Evolutionary conservation across 53 echinoderm and acorn worm genomes (phyloP).

Genomic region (Echinarachnius parma): DNA sequence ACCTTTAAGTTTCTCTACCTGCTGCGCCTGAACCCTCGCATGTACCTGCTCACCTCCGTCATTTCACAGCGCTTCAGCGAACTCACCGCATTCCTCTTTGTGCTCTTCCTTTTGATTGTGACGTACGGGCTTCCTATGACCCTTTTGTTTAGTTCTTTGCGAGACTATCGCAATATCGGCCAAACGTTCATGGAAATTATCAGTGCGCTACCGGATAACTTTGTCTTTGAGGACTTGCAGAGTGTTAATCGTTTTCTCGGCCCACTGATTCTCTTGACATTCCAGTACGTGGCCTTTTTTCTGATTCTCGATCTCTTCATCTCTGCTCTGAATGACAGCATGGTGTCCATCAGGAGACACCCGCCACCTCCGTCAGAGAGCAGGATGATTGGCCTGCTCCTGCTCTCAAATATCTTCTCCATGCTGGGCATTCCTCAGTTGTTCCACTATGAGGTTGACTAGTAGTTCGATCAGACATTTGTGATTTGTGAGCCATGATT

Average conservation of each 20-base stretch:
- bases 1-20: constrained; percentile 76
- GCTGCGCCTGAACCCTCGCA: constrained; percentile 75
- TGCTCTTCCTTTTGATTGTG: constrained; percentile 47
- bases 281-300: constrained; percentile 43
- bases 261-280: constrained; percentile 53
- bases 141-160: constrained; percentile 51
- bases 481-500: no score
- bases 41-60: constrained; percentile 83
- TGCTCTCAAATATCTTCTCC: constrained; percentile 76
- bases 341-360: constrained; percentile 53
- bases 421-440: constrained; percentile 64
- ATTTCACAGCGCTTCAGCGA: constrained; percentile 45
- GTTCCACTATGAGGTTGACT: constrained; percentile 16
- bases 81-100: constrained; percentile 46
- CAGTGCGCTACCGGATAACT: constrained; percentile 64
- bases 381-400: constrained; percentile 58
- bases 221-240: constrained; percentile 48
- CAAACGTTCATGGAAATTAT: constrained; percentile 60
- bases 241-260: constrained; percentile 41
- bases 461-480: no score
- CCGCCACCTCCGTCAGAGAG: constrained; percentile 67
- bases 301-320: constrained; percentile 70
- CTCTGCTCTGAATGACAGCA: constrained; percentile 59
- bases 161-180: constrained; percentile 46
- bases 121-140: constrained; percentile 60